Evolutionary conservation across 1,140 invertebrate species (phyloP).

Genomic region (Temnothorax nylanderi): DNA sequence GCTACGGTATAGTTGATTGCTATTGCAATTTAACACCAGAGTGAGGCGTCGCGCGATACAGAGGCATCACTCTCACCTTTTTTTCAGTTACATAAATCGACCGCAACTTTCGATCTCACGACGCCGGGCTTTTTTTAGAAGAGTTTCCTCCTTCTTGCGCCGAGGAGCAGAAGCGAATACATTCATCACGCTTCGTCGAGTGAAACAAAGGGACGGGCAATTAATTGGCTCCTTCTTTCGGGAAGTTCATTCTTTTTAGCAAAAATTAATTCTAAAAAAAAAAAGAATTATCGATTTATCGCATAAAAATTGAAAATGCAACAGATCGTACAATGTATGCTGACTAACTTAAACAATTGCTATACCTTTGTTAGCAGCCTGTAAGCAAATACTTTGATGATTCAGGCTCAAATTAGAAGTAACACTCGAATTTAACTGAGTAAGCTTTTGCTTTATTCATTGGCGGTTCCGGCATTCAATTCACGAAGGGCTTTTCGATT

Average conservation of each 20-base stretch:
- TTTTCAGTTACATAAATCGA: constrained; percentile 41
- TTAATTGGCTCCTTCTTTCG: background rate
- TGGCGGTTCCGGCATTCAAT: background rate
- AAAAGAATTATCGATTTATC: background rate
- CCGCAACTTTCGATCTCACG: constrained; percentile 50
- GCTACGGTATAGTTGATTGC: background rate
- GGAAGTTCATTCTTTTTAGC: background rate
- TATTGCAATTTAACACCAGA: constrained; percentile 16
- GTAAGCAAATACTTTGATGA: background rate
- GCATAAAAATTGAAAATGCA: background rate
- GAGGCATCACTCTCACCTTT: constrained; percentile 31
- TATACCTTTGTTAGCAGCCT: background rate
- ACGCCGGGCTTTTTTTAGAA: constrained; percentile 17
- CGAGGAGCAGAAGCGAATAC: constrained; percentile 16
- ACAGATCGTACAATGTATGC: background rate
- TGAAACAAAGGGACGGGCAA: background rate
- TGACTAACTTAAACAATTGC: background rate
- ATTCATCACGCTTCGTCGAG: constrained; percentile 34
- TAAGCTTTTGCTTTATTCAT: constrained; percentile 16
- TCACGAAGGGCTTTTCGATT: background rate
- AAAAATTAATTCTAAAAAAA: background rate
- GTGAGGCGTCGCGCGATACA: constrained; percentile 3
- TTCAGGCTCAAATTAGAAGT: constrained; percentile 5
- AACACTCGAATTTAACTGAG: constrained; percentile 6
- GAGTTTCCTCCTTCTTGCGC: background rate